Percentiles rank a stretch among this genome's conserved stretches.
phyloP scores from a whole-genome alignment of 2,888 invertebrate species.

The Catonia carolina region DNA sequence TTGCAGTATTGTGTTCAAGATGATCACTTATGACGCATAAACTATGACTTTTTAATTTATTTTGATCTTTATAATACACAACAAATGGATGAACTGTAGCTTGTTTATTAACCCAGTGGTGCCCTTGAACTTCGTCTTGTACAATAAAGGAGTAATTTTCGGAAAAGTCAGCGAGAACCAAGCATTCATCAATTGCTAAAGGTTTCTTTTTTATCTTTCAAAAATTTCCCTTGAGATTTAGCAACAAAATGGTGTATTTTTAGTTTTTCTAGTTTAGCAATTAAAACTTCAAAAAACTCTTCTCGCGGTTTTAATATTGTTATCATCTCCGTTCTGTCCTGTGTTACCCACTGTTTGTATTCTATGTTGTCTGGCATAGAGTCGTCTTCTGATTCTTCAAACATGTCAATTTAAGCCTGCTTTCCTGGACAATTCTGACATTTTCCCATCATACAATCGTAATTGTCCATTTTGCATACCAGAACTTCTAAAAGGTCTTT shows the following conservation, averaged over 20 bases:
- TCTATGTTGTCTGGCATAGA: constrained; percentile 11
- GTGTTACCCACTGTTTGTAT: constrained; percentile 11
- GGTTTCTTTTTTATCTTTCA: constrained; percentile 5
- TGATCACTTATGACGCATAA: constrained; percentile 7
- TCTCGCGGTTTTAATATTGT: constrained; percentile 5
- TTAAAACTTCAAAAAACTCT: constrained; percentile 4
- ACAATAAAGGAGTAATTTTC: constrained; percentile 4
- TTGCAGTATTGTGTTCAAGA: constrained; percentile 6
- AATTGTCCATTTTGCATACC: constrained; percentile 9
- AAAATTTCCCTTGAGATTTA: constrained; percentile 11
- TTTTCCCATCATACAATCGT: constrained; percentile 11
- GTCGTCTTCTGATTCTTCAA: constrained; percentile 9
- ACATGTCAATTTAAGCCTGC: constrained; percentile 11
- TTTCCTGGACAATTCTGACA: constrained; percentile 8
- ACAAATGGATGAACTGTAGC: constrained; percentile 12
- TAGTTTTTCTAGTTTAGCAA: constrained; percentile 7
- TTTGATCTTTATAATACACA: constrained; percentile 12
- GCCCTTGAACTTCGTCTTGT: constrained; percentile 17
- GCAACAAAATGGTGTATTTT: constrained; percentile 14
- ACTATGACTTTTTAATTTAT: not conserved
- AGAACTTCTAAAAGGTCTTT: constrained; percentile 13
- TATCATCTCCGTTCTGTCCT: constrained; percentile 8
- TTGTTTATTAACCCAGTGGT: constrained; percentile 10
- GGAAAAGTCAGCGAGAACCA: not conserved
- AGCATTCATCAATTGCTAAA: constrained; percentile 4